A percentile compares a stretch with the other conserved stretches of the same genome.
These are phyloP conservation scores for Amblyteles armatorius DNA, from an alignment of 2,888 invertebrate species.

Conservation along the genomic window DNA sequence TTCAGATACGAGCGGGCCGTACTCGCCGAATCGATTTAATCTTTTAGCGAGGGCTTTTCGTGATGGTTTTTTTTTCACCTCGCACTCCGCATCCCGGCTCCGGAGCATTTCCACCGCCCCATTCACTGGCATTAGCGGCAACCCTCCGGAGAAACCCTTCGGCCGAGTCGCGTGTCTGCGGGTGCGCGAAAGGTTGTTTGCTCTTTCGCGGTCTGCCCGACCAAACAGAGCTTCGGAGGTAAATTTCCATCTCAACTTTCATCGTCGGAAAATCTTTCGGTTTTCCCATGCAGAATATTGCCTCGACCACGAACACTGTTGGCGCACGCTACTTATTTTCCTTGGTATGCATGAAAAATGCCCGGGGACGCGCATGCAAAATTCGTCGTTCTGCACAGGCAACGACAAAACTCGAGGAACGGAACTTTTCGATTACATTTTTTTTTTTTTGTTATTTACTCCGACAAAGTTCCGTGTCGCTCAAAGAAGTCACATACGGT, in stretches of 20 bases:
- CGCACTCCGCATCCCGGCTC: background rate
- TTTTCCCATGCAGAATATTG: slow-evolving; percentile 34
- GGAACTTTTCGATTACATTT: background rate
- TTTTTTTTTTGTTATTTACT: background rate
- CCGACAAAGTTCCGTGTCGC: background rate
- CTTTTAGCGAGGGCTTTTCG: background rate
- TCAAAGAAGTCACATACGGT: background rate
- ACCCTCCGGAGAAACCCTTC: slow-evolving; percentile 11
- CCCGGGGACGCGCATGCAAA: background rate
- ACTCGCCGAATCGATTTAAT: slow-evolving; percentile 1
- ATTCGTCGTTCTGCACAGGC: background rate
- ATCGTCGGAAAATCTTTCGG: background rate
- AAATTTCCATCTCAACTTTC: slow-evolving; percentile 10
- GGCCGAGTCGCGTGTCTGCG: slow-evolving; percentile 5
- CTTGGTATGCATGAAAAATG: background rate
- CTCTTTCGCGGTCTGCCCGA: slow-evolving; percentile 3
- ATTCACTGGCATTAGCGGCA: background rate
- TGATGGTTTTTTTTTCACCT: background rate
- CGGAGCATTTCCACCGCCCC: background rate
- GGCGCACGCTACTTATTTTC: background rate
- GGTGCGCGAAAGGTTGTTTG: slow-evolving; percentile 7
- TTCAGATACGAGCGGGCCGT: background rate
- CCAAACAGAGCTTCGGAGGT: background rate
- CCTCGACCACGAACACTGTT: background rate
- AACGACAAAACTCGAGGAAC: background rate